Evolutionary conservation across 2,797 vertebrate genomes (phyloP), one percentile per base, ranked within the genome.

Genomic region (Morus bassanus): DNA sequence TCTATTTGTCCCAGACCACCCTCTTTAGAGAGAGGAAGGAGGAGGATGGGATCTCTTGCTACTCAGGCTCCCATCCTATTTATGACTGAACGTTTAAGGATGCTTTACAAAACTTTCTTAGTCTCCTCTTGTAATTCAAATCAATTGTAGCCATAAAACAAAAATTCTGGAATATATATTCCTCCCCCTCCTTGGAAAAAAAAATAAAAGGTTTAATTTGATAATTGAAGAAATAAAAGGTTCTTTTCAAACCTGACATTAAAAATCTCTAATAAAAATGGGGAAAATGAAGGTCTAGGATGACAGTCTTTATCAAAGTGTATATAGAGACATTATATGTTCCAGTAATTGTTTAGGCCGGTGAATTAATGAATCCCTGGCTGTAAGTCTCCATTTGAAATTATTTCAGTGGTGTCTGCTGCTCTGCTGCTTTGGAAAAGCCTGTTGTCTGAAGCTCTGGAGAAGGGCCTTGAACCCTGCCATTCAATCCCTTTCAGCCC

Each of bases 401-500:
- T 99, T 98, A 99, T 99, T 99, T 99, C 98, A 99, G 98, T 96
- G 97, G 97, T 98, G 98, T 98, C 98, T 98, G 98, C 98, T 98
- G 99, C 98, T 99, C 98, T 98, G 98, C 98, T 98, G 98, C 98
- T 99, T 98, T 98, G 98, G 98, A 98, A 99, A 98, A 99, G 98
- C 99, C 99, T 99, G 99, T 99, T 99, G 99, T 99, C 98, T 99
- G 99, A 99, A 99, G 99, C 98, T 97, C 98, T 98, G 97, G 98
- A 99, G 98, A 99, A 99, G 99, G 99, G 99, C 99, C 99, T 99
- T 99, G 99, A 99, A 99, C 99, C 98, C 98, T 99, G 99, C 98
- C 99, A 99, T 99, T 99, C 99, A 99, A 97, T 98, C 98, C 99
- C 98, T 99, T 99, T 99, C 99, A 99, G 98, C 99, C 98, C 99